Base-by-base conservation (phyloP, 2,888 invertebrate genomes). In the Ischnus inquisitorius region DNA sequence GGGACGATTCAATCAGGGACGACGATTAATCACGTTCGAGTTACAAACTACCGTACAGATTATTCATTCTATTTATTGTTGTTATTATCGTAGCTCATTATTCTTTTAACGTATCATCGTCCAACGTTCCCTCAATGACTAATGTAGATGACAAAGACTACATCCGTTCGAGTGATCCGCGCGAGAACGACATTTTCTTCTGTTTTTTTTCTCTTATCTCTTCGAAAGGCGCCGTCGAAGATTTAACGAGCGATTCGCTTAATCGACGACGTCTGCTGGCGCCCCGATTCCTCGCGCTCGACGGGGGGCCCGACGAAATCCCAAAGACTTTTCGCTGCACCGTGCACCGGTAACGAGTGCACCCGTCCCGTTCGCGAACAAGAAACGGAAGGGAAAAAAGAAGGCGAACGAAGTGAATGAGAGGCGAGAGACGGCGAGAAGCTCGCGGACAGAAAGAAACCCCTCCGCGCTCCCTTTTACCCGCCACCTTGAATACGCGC, bases 161-260 rank as follows among this genome's bases (percentile, higher is more conserved):
- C 60, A 28, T 60, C 25, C 62, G 75, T 22, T 64, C 62, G 48
- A 74, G 34, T 39, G 2, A 12, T 64, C 28, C 48, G 43, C 19
- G 43, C 62, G 62, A 62, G 62, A 28, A 34, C n/a, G 34, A 16
- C 34, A 34, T 34, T 39, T 34, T 34, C 16, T n/a, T 39, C 16
- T 16, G 16, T 39, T 39, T 39, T 8, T 39, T 57, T 64, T 39
- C 2, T 2, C 34, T 6, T 34, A n/a, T 39, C 64, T 3, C n/a
- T 16, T 39, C 64, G 34, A 51, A 12, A 57, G 39, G 39, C 46
- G 68, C 69, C 62, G 62, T 48, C 64, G 69, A 16, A 51, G 79
- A 74, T 74, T 79, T 68, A 68, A 75, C 80, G 72, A 68, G 80
- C 74, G 68, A 68, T 75, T 80, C 72, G 72, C 71, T 54, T 78